Conservation (phyloP, 2,888 invertebrate species). For the Archips crataeganus region DNA sequence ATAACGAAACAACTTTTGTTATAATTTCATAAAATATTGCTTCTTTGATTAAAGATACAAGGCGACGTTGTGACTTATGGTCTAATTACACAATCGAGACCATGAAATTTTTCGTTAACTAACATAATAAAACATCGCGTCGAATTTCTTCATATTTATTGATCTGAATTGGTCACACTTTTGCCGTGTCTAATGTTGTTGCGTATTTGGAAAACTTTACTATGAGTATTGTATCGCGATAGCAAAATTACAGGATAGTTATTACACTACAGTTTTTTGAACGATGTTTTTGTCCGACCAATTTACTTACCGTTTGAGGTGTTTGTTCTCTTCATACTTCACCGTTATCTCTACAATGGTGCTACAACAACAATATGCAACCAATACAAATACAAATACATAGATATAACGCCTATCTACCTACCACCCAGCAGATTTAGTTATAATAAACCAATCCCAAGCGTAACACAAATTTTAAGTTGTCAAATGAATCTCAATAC, state of each 20-base stretch:
- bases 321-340: background rate
- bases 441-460: no score
- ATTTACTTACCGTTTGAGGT: background rate
- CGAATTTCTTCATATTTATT: conserved; percentile 28
- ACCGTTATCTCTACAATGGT: background rate
- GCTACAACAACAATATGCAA: no score
- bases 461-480: no score
- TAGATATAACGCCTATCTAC: no score
- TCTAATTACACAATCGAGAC: conserved; percentile 19
- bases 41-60: conserved; percentile 2
- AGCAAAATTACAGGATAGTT: background rate
- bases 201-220: conserved; percentile 13
- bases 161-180: conserved; percentile 36
- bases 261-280: background rate
- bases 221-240: background rate
- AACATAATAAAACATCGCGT: conserved; percentile 20
- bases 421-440: no score
- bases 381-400: no score
- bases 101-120: conserved; percentile 33
- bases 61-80: conserved; percentile 17
- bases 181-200: conserved; percentile 16
- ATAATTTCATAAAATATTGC: background rate
- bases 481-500: no score
- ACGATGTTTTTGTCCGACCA: background rate
- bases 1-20: background rate